Conservation (phyloP, 2,113 vertebrate genomes). For the Canis aureus region DNA sequence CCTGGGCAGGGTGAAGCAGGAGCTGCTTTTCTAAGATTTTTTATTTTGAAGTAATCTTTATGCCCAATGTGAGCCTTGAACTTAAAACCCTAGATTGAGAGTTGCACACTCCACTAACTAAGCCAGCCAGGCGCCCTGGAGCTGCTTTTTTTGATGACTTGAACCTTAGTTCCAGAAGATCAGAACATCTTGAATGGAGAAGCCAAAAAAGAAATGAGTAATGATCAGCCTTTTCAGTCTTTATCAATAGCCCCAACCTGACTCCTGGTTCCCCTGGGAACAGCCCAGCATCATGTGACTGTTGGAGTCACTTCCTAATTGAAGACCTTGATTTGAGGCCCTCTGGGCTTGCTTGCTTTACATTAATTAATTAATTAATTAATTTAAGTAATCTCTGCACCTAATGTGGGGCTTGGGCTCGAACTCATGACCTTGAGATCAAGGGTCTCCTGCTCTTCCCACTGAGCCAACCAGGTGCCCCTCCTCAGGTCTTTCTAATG, state of each 20-base stretch:
- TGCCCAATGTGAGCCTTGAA: not conserved
- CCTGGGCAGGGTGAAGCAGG: not conserved
- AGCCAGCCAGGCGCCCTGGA: not conserved
- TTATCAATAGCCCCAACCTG: conserved; percentile 39
- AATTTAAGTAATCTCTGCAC: not conserved
- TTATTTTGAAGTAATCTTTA: not conserved
- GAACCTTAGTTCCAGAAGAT: conserved; percentile 36
- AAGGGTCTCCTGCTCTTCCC: not conserved
- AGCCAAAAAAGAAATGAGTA: conserved; percentile 6
- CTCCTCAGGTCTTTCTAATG: conserved; percentile 33
- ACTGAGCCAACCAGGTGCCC: not conserved
- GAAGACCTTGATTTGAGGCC: conserved; percentile 18
- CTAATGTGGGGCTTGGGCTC: not conserved
- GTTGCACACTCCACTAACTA: not conserved
- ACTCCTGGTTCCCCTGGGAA: conserved; percentile 29
- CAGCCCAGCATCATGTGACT: not conserved
- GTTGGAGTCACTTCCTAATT: conserved; percentile 45
- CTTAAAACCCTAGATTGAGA: not conserved
- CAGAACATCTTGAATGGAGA: conserved; percentile 54
- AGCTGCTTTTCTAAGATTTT: not conserved
- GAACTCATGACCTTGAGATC: not conserved
- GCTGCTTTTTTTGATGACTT: conserved; percentile 17
- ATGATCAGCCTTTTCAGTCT: not conserved
- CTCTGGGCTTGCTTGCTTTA: not conserved
- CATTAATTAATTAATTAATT: too few species aligned